These are phyloP conservation scores for Elysia chlorotica DNA, from an alignment of 1,140 invertebrate species.

Conservation along the genomic window DNA sequence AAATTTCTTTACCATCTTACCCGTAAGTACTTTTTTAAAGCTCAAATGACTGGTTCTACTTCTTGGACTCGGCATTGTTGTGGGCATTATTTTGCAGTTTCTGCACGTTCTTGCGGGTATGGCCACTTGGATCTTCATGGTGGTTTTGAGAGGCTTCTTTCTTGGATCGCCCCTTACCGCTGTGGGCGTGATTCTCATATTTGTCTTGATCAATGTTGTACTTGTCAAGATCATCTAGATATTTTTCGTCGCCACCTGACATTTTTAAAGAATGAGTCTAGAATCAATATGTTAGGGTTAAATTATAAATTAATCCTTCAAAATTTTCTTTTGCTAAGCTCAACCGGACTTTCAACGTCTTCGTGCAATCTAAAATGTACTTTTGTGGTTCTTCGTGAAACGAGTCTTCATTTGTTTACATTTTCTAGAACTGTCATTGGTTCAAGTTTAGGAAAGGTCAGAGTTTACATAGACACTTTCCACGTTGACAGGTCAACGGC, in stretches of 20 bases:
- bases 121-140: conserved; percentile 47
- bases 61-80: conserved; percentile 21
- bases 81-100: conserved; percentile 56
- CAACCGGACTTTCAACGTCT: too few relatives aligned
- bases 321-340: too few relatives aligned
- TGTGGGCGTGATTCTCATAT: conserved; percentile 50
- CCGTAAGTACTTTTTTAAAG: too few relatives aligned
- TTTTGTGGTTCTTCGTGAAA: neutral
- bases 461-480: neutral
- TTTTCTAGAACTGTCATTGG: neutral
- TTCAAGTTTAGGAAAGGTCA: neutral
- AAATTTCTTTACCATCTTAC: too few relatives aligned
- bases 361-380: neutral
- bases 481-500: too few relatives aligned
- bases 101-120: conserved; percentile 50
- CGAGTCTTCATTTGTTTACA: neutral
- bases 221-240: conserved; percentile 47
- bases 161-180: conserved; percentile 53
- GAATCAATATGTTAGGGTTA: too few relatives aligned
- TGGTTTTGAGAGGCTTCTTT: conserved; percentile 51
- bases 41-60: too few relatives aligned
- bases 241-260: conserved; percentile 32
- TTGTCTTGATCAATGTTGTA: conserved; percentile 53
- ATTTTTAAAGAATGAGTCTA: too few relatives aligned
- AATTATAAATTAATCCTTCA: too few relatives aligned